phyloP scores from a whole-genome alignment of 2,888 invertebrate genomes.

The Conops quadrifasciatus region DNA sequence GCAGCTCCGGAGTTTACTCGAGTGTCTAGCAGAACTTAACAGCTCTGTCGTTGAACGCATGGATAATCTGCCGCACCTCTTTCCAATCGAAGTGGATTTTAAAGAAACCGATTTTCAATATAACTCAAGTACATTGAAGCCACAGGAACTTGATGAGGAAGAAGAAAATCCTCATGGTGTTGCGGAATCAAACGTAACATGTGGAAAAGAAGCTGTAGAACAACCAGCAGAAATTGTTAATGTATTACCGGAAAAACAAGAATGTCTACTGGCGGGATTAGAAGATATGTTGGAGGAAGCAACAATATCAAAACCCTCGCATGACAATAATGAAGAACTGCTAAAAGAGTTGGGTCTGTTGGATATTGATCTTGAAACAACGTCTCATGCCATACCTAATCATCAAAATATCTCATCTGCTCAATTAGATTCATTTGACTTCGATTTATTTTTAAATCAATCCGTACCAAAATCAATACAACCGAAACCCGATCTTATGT shows the following conservation, averaged over 20 bases:
- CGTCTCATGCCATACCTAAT: slow-evolving; percentile 52
- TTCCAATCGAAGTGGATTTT: slow-evolving; percentile 96
- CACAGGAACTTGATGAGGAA: slow-evolving; percentile 58
- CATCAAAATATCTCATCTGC: slow-evolving; percentile 48
- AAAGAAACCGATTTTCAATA: slow-evolving; percentile 93
- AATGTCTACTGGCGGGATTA: slow-evolving; percentile 18
- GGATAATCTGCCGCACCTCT: slow-evolving; percentile 77
- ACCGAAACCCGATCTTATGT: slow-evolving; percentile 56
- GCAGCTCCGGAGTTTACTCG: slow-evolving; percentile 83
- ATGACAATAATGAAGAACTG: slow-evolving; percentile 54
- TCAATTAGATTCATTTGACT: slow-evolving; percentile 53
- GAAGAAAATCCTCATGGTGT: slow-evolving; percentile 25
- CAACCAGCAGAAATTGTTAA: slow-evolving; percentile 55
- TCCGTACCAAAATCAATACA: slow-evolving; percentile 46
- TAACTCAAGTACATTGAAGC: slow-evolving; percentile 67
- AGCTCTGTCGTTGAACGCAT: slow-evolving; percentile 79
- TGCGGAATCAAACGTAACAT: slow-evolving; percentile 44
- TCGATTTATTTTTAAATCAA: slow-evolving; percentile 58
- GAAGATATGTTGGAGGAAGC: slow-evolving; percentile 33
- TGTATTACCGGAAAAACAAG: slow-evolving; percentile 43
- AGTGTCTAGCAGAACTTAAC: slow-evolving; percentile 78
- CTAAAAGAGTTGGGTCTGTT: slow-evolving; percentile 70
- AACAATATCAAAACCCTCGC: slow-evolving; percentile 2
- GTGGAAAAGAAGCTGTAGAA: slow-evolving; percentile 58
- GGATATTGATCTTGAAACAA: slow-evolving; percentile 64